Conservation (phyloP, 2,797 vertebrate genomes). For the Miichthys miiuy region DNA sequence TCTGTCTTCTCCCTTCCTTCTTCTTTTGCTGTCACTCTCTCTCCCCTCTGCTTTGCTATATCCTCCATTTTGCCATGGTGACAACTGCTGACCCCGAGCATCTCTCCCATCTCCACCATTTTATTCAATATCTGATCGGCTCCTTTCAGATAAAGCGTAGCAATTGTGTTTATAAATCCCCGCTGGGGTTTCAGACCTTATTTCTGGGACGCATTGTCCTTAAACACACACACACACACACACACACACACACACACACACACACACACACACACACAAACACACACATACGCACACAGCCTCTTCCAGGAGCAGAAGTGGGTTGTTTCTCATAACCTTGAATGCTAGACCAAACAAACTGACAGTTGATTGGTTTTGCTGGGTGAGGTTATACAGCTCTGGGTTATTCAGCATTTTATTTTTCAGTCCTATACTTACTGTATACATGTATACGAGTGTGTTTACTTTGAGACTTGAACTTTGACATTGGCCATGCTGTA, state of each 20-base stretch:
- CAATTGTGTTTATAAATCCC: constrained; percentile 78
- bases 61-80: constrained; percentile 53
- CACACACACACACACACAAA: constrained; percentile 16
- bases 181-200: constrained; percentile 57
- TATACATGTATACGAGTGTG: constrained; percentile 1
- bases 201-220: constrained; percentile 62
- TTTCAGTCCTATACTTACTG: constrained; percentile 5
- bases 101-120: constrained; percentile 60
- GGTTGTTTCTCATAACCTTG: constrained; percentile 62
- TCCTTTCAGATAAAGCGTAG: constrained; percentile 64
- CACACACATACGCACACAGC: constrained; percentile 6
- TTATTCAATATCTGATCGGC: constrained; percentile 70
- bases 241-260: constrained; percentile 28
- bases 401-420: constrained; percentile 54
- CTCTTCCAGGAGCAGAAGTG: constrained; percentile 35
- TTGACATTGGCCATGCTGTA: background rate
- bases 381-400: constrained; percentile 12
- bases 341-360: constrained; percentile 58
- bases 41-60: constrained; percentile 23
- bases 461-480: background rate
- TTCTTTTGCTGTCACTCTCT: constrained; percentile 1
- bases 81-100: constrained; percentile 66
- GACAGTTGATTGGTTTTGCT: constrained; percentile 47
- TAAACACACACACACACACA: constrained; percentile 34
- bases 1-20: background rate